Conservation (phyloP, 2,888 invertebrate species). For the Griposia aprilina region DNA sequence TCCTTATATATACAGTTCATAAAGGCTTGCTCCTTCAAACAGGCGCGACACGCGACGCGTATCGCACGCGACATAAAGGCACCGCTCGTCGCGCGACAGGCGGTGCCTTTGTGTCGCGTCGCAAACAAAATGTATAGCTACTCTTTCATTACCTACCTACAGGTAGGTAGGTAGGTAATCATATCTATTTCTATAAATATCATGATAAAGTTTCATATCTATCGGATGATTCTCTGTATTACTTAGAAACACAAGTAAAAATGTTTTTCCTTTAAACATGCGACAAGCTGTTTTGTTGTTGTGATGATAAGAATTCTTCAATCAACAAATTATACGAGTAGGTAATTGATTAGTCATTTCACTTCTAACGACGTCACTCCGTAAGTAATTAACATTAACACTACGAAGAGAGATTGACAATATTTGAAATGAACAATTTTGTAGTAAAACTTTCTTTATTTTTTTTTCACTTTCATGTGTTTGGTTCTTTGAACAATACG, state of each 20-base stretch:
- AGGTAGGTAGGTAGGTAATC: too few species aligned
- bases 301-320: constrained; percentile 26
- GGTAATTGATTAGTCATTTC: constrained; percentile 39
- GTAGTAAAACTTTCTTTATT: constrained; percentile 8
- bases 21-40: too few species aligned
- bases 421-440: constrained; percentile 24
- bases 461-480: not conserved
- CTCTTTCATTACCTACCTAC: not conserved
- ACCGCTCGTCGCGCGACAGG: too few species aligned
- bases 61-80: too few species aligned
- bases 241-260: constrained; percentile 30
- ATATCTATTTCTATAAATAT: constrained; percentile 23
- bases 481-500: constrained; percentile 18
- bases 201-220: constrained; percentile 32
- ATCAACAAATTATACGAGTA: constrained; percentile 26
- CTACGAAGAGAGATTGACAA: constrained; percentile 22
- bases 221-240: constrained; percentile 2
- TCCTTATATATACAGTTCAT: not conserved
- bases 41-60: too few species aligned
- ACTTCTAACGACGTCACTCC: constrained; percentile 32
- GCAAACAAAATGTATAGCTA: not conserved
- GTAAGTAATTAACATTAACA: constrained; percentile 43
- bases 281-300: constrained; percentile 31
- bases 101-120: too few species aligned
- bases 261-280: constrained; percentile 18